These are phyloP conservation scores for Malthinus flaveolus DNA, from an alignment of 2,888 invertebrate species.

Conservation along the genomic window DNA sequence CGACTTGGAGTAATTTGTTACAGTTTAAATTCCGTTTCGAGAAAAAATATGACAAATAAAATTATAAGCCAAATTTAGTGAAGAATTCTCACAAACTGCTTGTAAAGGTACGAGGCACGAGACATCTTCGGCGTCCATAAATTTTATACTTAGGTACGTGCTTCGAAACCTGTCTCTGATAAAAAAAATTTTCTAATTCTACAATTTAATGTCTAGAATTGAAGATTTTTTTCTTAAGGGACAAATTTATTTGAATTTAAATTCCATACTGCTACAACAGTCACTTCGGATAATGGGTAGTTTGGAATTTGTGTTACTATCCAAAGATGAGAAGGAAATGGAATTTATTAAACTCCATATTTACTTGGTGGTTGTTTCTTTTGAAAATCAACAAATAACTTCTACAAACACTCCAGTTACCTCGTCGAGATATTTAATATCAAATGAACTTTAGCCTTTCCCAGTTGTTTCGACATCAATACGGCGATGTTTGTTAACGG, in stretches of 20 bases:
- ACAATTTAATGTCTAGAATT: constrained; percentile 23
- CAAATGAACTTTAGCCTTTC: too few relatives aligned
- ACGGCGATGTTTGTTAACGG: too few relatives aligned
- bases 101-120: neutral
- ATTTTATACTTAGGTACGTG: constrained; percentile 14
- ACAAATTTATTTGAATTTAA: constrained; percentile 6
- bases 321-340: too few relatives aligned
- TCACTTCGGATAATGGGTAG: too few relatives aligned
- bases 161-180: constrained; percentile 20
- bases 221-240: constrained; percentile 20
- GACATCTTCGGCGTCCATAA: constrained; percentile 16
- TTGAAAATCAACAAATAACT: too few relatives aligned
- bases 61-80: constrained; percentile 5
- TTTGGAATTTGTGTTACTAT: too few relatives aligned
- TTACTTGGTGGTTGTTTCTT: too few relatives aligned
- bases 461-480: too few relatives aligned
- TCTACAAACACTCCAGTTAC: too few relatives aligned
- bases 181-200: constrained; percentile 21
- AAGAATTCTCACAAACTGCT: neutral
- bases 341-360: too few relatives aligned
- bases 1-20: constrained; percentile 1
- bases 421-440: too few relatives aligned
- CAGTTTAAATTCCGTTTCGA: neutral
- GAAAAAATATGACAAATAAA: constrained; percentile 5
- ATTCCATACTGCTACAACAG: too few relatives aligned